Evolutionary conservation across 2,888 invertebrate species (phyloP), one percentile per base, ranked within the genome.

Genomic region (Baronia brevicornis): DNA sequence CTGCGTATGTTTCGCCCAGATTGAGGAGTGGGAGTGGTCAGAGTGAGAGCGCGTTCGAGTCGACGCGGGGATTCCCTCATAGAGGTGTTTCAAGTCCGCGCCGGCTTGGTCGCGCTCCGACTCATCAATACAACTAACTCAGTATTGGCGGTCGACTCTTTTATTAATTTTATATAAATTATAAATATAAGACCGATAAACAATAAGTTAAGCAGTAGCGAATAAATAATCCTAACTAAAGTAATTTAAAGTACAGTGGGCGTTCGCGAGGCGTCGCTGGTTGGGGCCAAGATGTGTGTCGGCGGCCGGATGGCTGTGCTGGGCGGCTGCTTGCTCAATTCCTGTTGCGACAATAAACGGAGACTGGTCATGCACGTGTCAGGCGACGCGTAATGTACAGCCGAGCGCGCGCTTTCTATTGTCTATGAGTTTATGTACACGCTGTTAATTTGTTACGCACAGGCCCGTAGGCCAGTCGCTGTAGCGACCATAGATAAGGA

Each of bases 281-380:
- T 64, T 65, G 72, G n/a, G n/a, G 72, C 71, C 74, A 73, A 72
- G 75, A 67, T 66, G 77, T 55, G 71, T 70, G 74, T 70, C 73
- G 73, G 75, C 73, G 70, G 60, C 66, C 73, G 69, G 75, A 73
- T 64, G 72, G 70, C 64, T 70, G 71, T 63, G 72, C 75, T 67
- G 73, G 70, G 54, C 48, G 73, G 74, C 79, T 58, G 77, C 79
- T 69, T 60, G 52, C 71, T 80, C 79, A 80, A 70, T 84, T 70
- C 80, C 84, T 84, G 84, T 82, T 82, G 79, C 80, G 84, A 84
- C 84, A 84, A n/a, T 80, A 84, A 82, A 84, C 79, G 80, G 71
- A 82, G 78, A 79, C 72, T 77, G 78, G 78, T 85, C 85, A 85
- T 85, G 85, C 85, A 84, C 70, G 66, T 82, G 70, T 84, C 75